Conservation (phyloP, 2,113 vertebrate genomes). For the Spermophilus dauricus region DNA sequence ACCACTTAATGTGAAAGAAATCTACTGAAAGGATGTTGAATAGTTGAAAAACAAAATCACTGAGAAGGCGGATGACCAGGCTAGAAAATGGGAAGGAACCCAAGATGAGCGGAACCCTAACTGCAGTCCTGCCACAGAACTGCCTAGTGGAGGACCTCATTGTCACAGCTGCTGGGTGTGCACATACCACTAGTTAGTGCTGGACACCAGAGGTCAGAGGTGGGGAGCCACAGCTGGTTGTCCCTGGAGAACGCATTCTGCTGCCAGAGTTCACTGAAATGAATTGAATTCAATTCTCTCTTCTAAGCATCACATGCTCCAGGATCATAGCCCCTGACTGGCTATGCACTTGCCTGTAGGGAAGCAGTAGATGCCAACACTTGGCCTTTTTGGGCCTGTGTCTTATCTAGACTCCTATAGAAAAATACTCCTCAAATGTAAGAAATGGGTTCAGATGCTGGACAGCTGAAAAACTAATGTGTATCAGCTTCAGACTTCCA, state of each 20-base stretch:
- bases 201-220: background rate
- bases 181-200: background rate
- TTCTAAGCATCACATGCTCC: background rate
- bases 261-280: background rate
- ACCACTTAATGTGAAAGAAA: background rate
- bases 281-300: background rate
- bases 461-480: background rate
- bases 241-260: background rate
- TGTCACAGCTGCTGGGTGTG: background rate
- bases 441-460: background rate
- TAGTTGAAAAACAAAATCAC: background rate
- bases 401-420: background rate
- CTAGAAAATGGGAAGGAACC: background rate
- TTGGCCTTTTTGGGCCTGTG: background rate
- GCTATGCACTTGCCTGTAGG: background rate
- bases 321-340: background rate
- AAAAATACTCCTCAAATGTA: background rate
- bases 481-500: background rate
- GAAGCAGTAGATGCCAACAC: background rate
- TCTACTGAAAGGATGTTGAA: background rate
- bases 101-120: background rate
- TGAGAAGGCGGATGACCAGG: background rate
- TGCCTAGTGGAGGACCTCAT: background rate
- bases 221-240: background rate
- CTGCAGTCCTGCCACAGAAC: background rate